Conservation (phyloP, 2,888 invertebrate species). For the Drosophila putrida region DNA sequence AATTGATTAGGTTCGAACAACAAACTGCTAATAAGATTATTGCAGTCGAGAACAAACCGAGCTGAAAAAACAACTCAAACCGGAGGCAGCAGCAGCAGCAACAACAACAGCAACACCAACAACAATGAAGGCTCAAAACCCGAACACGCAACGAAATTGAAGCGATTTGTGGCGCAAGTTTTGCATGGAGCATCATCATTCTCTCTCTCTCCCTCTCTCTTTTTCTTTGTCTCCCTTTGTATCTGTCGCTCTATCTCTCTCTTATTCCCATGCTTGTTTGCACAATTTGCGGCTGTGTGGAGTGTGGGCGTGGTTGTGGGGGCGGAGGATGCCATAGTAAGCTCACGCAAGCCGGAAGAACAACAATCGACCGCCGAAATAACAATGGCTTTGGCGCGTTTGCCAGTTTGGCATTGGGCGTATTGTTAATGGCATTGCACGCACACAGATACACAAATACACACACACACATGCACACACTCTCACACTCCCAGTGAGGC, state of each 20-base stretch:
- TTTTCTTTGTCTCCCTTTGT: conserved; percentile 8
- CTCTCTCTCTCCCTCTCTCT: conserved; percentile 17
- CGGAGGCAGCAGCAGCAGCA: conserved; percentile 11
- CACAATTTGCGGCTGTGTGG: conserved; percentile 66
- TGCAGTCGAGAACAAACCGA: conserved; percentile 83
- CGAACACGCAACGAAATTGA: conserved; percentile 82
- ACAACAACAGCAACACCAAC: conserved; percentile 28
- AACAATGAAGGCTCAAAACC: conserved; percentile 47
- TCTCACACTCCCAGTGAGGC: conserved; percentile 20
- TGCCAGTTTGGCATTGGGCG: conserved; percentile 81
- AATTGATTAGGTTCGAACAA: conserved; percentile 86
- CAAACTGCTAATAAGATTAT: conserved; percentile 86
- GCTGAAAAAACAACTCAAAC: conserved; percentile 79
- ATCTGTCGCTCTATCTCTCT: conserved; percentile 12
- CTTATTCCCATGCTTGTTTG: conserved; percentile 73
- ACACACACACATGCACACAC: conserved; percentile 10
- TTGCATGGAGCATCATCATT: conserved; percentile 54
- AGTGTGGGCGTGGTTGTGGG: conserved; percentile 34
- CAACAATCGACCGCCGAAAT: conserved; percentile 81
- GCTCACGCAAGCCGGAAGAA: conserved; percentile 80
- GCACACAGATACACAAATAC: conserved; percentile 39
- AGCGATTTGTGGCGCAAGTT: conserved; percentile 81
- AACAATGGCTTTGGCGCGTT: conserved; percentile 80
- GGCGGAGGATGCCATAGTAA: conserved; percentile 51
- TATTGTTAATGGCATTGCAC: conserved; percentile 77